phyloP scores from a whole-genome alignment of 2,113 vertebrate species.

The Ctenodactylus gundi region DNA sequence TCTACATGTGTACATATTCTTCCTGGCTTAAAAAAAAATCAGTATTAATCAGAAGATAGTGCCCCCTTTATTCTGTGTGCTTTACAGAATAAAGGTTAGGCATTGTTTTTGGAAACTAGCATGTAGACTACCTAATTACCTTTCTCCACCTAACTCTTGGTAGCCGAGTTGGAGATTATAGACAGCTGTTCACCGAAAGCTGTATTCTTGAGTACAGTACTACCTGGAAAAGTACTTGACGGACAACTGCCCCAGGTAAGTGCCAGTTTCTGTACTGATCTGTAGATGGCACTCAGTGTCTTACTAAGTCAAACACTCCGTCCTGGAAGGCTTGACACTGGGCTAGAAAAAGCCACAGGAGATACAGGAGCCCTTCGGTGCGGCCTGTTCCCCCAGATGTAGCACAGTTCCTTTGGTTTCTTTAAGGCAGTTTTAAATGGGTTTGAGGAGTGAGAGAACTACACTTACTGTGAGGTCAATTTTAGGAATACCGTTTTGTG shows the following conservation, averaged over 20 bases:
- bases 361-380: neutral
- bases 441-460: constrained; percentile 68
- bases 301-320: neutral
- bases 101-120: neutral
- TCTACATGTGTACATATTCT: neutral
- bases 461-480: constrained; percentile 67
- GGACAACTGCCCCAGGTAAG: neutral
- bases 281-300: neutral
- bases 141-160: neutral
- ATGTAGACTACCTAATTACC: neutral
- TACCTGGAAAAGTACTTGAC: constrained; percentile 10
- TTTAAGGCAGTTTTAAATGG: constrained; percentile 73
- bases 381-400: neutral
- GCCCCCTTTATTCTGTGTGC: neutral
- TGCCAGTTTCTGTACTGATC: neutral
- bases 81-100: no score
- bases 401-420: constrained; percentile 61
- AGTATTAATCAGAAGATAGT: constrained; percentile 1
- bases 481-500: constrained; percentile 68
- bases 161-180: neutral
- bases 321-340: neutral
- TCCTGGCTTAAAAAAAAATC: neutral
- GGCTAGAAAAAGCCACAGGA: neutral
- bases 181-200: neutral
- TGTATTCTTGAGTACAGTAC: neutral